Percentiles rank a stretch among this genome's conserved stretches.
These are phyloP conservation scores for Calliphora vomitoria DNA, from an alignment of 2,888 invertebrate genomes.

Conservation along the genomic window DNA sequence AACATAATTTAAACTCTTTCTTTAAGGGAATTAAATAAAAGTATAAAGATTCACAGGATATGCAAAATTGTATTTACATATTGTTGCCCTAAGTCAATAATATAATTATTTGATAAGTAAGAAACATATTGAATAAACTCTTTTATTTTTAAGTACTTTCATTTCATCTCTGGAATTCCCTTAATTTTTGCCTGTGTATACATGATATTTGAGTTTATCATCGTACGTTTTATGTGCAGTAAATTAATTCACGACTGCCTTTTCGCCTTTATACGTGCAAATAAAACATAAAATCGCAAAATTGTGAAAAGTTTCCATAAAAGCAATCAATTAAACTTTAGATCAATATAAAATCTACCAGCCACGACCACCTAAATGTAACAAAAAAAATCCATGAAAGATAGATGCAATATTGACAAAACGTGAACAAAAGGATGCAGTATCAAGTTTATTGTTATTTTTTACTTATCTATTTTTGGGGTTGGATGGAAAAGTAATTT, in stretches of 20 bases:
- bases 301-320: constrained; percentile 69
- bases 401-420: constrained; percentile 23
- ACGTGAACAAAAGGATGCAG: constrained; percentile 19
- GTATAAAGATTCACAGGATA: no score
- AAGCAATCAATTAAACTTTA: constrained; percentile 76
- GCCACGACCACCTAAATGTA: constrained; percentile 7
- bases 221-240: constrained; percentile 51
- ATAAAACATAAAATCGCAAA: constrained; percentile 39
- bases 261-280: constrained; percentile 32
- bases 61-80: no score
- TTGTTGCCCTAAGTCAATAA: no score
- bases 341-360: constrained; percentile 56
- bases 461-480: background rate
- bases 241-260: constrained; percentile 61
- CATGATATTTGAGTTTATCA: constrained; percentile 30
- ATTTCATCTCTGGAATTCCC: background rate
- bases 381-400: constrained; percentile 13
- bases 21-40: no score
- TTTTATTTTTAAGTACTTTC: background rate
- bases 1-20: background rate
- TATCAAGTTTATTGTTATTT: constrained; percentile 28
- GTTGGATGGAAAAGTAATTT: constrained; percentile 12
- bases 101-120: no score
- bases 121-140: no score
- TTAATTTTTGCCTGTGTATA: constrained; percentile 32